Evolutionary conservation across 2,888 invertebrate genomes (phyloP).

Genomic region (Drosophila quinaria): DNA sequence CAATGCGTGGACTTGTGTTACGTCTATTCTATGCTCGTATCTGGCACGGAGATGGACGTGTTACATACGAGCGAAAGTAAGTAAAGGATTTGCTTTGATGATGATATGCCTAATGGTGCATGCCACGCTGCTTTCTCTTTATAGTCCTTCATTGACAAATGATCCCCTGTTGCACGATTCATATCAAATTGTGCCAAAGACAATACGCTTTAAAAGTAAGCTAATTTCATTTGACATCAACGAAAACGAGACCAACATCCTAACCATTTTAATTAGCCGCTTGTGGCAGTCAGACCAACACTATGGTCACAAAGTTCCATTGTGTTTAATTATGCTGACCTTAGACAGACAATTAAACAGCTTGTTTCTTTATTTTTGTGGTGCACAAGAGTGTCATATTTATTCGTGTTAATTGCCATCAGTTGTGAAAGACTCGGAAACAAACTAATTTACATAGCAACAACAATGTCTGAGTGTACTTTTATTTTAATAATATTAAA

Average conservation of each 20-base stretch:
- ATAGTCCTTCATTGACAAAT: conserved; percentile 67
- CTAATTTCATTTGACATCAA: conserved; percentile 48
- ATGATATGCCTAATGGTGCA: conserved; percentile 77
- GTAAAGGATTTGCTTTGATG: conserved; percentile 82
- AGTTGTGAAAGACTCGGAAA: background rate
- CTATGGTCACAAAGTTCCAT: conserved; percentile 17
- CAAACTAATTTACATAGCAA: conserved; percentile 18
- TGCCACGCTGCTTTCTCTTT: conserved; percentile 44
- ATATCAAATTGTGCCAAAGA: conserved; percentile 6
- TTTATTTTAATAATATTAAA: background rate
- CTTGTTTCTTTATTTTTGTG: conserved; percentile 6
- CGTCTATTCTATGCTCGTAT: conserved; percentile 30
- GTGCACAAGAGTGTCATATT: conserved; percentile 49
- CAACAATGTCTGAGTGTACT: background rate
- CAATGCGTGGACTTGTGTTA: conserved; percentile 42
- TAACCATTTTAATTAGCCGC: conserved; percentile 70
- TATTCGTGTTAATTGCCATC: conserved; percentile 59
- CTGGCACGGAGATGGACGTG: conserved; percentile 43
- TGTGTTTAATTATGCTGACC: conserved; percentile 37
- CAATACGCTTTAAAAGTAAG: conserved; percentile 44
- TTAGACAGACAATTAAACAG: conserved; percentile 18
- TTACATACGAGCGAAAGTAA: conserved; percentile 58
- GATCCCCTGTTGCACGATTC: conserved; percentile 49
- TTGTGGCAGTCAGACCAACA: conserved; percentile 22
- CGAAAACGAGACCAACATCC: conserved; percentile 19